Percentiles rank a stretch among this genome's conserved stretches.
These are phyloP conservation scores for Spheniscus mendiculus DNA, from an alignment of 2,113 vertebrate genomes.

Conservation along the genomic window DNA sequence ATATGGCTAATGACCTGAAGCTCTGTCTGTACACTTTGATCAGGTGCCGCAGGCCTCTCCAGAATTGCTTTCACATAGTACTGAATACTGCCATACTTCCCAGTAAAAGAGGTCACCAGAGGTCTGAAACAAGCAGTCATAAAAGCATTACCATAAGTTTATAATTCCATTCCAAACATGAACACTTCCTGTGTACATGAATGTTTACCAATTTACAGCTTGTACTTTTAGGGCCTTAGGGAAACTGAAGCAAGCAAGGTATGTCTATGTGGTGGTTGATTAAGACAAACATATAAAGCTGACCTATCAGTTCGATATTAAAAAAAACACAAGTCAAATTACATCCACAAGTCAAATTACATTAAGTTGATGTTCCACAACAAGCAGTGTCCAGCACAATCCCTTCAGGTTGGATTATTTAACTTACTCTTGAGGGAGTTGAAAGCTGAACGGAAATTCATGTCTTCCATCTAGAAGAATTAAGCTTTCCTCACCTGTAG, in stretches of 20 bases:
- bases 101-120: slow-evolving; percentile 81
- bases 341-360: neutral
- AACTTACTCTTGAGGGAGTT: slow-evolving; percentile 82
- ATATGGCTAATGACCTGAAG: slow-evolving; percentile 80
- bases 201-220: neutral
- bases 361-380: neutral
- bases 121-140: slow-evolving; percentile 68
- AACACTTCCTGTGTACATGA: neutral
- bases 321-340: neutral
- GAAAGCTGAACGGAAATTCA: slow-evolving; percentile 82
- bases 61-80: slow-evolving; percentile 79
- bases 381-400: neutral
- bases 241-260: neutral
- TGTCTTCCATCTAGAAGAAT: slow-evolving; percentile 79
- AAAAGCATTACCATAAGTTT: neutral
- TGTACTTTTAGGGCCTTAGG: neutral
- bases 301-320: neutral
- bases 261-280: accelerated
- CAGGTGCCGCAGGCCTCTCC: slow-evolving; percentile 73
- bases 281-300: neutral
- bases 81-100: slow-evolving; percentile 80
- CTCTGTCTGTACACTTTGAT: slow-evolving; percentile 74
- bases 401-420: neutral
- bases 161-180: neutral
- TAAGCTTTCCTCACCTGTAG: slow-evolving; percentile 71